These are phyloP conservation scores for Agrilus mali DNA, from an alignment of 2,888 invertebrate species.

Conservation along the genomic window DNA sequence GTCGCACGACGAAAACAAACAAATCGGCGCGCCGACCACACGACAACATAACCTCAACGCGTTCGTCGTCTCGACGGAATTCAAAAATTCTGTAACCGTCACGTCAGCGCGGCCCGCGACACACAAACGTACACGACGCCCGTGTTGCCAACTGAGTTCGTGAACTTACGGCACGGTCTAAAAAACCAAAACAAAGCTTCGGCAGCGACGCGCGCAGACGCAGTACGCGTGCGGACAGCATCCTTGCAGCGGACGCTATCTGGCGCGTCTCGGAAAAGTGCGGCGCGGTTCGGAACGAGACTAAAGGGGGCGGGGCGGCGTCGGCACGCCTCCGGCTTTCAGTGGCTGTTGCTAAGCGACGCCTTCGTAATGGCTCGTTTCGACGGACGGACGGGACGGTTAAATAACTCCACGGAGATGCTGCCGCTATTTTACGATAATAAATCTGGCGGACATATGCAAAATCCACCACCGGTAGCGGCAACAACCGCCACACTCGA, in stretches of 20 bases:
- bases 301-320: constrained; percentile 6
- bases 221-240: not conserved
- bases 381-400: too few relatives aligned
- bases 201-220: not conserved
- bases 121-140: not conserved
- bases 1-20: constrained; percentile 1
- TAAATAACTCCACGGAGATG: too few relatives aligned
- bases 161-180: not conserved
- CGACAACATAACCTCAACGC: constrained; percentile 1
- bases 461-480: too few relatives aligned
- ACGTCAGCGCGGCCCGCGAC: constrained; percentile 1
- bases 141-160: not conserved
- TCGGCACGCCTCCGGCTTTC: constrained; percentile 10
- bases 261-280: constrained; percentile 1
- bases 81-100: constrained; percentile 1
- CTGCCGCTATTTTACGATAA: too few relatives aligned
- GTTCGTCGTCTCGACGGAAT: too few relatives aligned
- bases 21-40: constrained; percentile 1
- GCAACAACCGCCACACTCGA: too few relatives aligned
- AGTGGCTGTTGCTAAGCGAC: constrained; percentile 17
- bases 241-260: constrained; percentile 9
- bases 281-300: constrained; percentile 4
- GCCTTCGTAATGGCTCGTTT: constrained; percentile 1
- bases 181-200: not conserved
- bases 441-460: too few relatives aligned